phyloP scores from a whole-genome alignment of 1,140 invertebrate genomes.

The Carposina sasakii region DNA sequence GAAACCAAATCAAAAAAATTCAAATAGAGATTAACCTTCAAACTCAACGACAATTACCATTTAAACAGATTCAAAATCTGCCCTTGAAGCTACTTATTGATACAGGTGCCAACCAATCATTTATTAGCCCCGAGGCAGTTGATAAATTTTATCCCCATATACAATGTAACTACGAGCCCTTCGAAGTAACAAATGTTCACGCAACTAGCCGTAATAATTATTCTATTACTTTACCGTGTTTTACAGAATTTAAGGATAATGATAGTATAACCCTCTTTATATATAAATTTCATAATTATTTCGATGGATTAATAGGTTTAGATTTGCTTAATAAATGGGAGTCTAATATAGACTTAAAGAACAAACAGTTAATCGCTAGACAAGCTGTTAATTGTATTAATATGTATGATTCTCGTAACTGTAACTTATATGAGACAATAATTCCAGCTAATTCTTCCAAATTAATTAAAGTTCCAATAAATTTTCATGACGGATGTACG shows the following conservation, averaged over 20 bases:
- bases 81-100: background rate
- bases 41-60: background rate
- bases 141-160: too few relatives aligned
- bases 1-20: background rate
- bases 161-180: too few relatives aligned
- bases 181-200: background rate
- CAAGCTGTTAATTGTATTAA: background rate
- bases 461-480: background rate
- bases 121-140: too few relatives aligned
- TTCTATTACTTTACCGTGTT: too few relatives aligned
- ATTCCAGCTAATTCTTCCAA: background rate
- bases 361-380: too few relatives aligned
- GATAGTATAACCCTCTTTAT: background rate
- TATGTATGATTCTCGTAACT: background rate
- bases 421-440: background rate
- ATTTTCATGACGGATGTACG: background rate
- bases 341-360: background rate
- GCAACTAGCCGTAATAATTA: background rate
- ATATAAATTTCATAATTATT: background rate
- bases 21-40: background rate
- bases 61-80: background rate
- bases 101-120: too few relatives aligned
- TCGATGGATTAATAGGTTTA: background rate
- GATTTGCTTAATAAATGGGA: background rate
- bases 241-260: background rate